phyloP scores from a whole-genome alignment of 1,140 invertebrate species.

The Heterodera carotae region DNA sequence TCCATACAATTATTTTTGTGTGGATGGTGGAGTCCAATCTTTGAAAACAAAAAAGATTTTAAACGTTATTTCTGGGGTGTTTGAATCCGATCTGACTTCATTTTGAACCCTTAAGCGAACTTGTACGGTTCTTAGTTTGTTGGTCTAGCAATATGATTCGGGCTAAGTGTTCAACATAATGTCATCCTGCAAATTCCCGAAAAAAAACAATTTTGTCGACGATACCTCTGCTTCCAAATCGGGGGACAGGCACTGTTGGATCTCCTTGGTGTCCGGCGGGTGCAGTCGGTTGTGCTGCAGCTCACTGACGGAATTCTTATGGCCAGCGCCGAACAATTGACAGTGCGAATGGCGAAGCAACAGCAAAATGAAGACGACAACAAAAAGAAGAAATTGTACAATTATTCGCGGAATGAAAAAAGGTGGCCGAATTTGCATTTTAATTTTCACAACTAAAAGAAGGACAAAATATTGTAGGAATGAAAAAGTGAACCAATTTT shows the following conservation, averaged over 20 bases:
- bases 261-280: constrained; percentile 41
- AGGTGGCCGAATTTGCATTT: not conserved
- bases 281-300: constrained; percentile 21
- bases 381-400: not conserved
- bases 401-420: not conserved
- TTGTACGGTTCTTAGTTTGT: not conserved
- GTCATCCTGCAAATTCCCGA: not conserved
- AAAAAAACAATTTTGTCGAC: constrained; percentile 14
- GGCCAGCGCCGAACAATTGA: not conserved
- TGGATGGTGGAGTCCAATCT: no score
- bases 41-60: no score
- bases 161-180: no score
- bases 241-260: constrained; percentile 51
- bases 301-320: not conserved
- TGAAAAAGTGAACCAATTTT: no score
- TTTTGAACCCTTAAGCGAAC: no score
- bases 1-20: no score
- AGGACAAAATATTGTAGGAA: no score
- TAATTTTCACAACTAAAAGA: no score
- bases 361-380: no score
- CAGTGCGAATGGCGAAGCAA: not conserved
- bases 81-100: no score
- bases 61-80: no score
- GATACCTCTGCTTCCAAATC: constrained; percentile 50
- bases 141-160: no score